Conservation (phyloP, 1,140 invertebrate species). For the Lepidurus arcticus region DNA sequence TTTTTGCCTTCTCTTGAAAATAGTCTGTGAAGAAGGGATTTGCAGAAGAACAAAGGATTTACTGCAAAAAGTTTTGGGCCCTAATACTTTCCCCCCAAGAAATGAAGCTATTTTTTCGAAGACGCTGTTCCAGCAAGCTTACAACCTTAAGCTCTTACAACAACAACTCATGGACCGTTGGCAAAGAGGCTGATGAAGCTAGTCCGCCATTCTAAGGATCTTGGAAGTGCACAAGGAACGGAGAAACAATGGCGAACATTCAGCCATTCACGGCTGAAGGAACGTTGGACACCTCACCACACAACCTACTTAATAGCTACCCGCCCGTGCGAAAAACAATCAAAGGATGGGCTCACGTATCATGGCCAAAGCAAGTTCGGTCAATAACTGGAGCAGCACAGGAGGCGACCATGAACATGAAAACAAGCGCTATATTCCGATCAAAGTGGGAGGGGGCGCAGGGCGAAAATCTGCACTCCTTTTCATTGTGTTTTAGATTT, state of each 20-base stretch:
- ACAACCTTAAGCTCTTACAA: too few relatives aligned
- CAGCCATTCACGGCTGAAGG: background rate
- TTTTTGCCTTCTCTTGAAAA: background rate
- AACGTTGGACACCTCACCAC: too few relatives aligned
- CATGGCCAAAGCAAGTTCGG: background rate
- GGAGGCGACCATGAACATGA: slow-evolving; percentile 6
- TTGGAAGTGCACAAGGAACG: background rate
- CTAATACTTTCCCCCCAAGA: too few relatives aligned
- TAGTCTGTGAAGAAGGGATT: background rate
- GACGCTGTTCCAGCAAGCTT: too few relatives aligned
- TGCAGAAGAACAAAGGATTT: too few relatives aligned
- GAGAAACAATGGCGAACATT: background rate
- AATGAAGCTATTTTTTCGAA: too few relatives aligned
- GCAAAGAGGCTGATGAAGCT: too few relatives aligned
- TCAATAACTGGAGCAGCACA: slow-evolving; percentile 5
- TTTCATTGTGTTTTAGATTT: background rate
- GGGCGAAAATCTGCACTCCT: background rate
- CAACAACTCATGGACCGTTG: too few relatives aligned
- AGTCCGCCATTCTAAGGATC: too few relatives aligned
- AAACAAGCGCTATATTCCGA: slow-evolving; percentile 1
- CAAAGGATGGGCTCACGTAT: slow-evolving; percentile 1
- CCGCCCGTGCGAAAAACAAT: background rate
- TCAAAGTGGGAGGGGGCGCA: background rate
- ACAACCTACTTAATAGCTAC: background rate
- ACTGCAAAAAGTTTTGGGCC: too few relatives aligned